Conservation (phyloP, 2,888 invertebrate species). For the Lithodes maja region DNA sequence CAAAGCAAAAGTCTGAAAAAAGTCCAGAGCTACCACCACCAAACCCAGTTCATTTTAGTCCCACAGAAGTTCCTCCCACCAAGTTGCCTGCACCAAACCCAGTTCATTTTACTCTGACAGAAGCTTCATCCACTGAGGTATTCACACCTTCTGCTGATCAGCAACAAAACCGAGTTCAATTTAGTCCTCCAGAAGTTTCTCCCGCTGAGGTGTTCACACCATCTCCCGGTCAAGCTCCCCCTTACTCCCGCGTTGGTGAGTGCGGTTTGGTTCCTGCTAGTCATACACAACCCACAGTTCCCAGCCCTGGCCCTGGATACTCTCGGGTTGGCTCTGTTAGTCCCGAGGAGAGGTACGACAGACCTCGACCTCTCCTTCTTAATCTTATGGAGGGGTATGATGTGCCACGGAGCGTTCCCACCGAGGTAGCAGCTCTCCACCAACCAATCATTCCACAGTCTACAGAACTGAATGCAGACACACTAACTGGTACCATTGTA, state of each 20-base stretch:
- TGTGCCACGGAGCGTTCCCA: conserved; percentile 34
- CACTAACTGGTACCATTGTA: conserved; percentile 42
- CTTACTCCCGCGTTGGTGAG: conserved; percentile 48
- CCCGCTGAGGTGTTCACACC: background rate
- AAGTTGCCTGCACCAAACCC: background rate
- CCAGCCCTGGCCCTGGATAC: conserved; percentile 40
- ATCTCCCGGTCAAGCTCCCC: conserved; percentile 20
- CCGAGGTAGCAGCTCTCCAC: background rate
- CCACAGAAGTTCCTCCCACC: background rate
- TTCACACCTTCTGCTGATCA: no score
- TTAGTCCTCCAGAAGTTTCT: background rate
- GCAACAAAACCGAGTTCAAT: background rate
- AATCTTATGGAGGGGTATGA: conserved; percentile 52
- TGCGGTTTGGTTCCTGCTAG: conserved; percentile 46
- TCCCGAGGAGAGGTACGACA: conserved; percentile 29
- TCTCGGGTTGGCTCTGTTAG: conserved; percentile 42
- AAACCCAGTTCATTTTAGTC: background rate
- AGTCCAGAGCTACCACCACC: conserved; percentile 21
- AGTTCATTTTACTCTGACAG: no score
- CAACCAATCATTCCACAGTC: conserved; percentile 37
- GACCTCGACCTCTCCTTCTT: conserved; percentile 9
- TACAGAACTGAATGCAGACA: conserved; percentile 21
- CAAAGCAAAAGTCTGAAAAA: background rate
- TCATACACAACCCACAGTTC: background rate
- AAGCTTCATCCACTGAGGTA: no score